A percentile compares a stretch with the other conserved stretches of the same genome.
Evolutionary conservation across 1,140 invertebrate species (phyloP).

Genomic region (Pogonomyrmex californicus): DNA sequence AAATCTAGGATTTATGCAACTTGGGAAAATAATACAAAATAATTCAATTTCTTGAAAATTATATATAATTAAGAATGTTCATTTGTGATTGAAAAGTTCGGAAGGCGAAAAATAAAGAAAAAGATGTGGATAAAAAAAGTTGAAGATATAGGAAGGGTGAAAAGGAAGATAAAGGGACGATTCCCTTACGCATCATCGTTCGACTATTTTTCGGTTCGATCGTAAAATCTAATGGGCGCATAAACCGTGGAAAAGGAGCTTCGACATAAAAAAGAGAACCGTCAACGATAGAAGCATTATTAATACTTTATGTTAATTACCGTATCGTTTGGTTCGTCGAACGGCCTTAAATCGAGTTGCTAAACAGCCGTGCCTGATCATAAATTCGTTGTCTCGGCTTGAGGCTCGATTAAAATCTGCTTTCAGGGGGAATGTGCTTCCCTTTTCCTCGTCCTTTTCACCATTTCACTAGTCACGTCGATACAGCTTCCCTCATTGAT

Average conservation of each 20-base stretch:
- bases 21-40: not conserved
- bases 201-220: conserved; percentile 84
- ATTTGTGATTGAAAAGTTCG: conserved; percentile 11
- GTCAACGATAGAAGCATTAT: conserved; percentile 82
- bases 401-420: conserved; percentile 83
- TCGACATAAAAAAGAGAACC: conserved; percentile 82
- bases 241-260: conserved; percentile 84
- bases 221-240: conserved; percentile 86
- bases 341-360: conserved; percentile 82
- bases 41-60: conserved; percentile 7
- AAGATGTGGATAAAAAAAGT: conserved; percentile 34
- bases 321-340: conserved; percentile 81
- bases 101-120: conserved; percentile 25
- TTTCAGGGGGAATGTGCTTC: conserved; percentile 73
- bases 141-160: conserved; percentile 15
- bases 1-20: not conserved
- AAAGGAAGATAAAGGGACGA: conserved; percentile 68
- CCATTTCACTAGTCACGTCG: conserved; percentile 50
- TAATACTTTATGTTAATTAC: conserved; percentile 87
- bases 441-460: conserved; percentile 63
- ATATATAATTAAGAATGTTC: conserved; percentile 1
- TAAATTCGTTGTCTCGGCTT: conserved; percentile 84
- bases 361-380: conserved; percentile 80
- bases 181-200: conserved; percentile 77
- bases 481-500: conserved; percentile 31